phyloP scores from a whole-genome alignment of 2,888 invertebrate species.

The Agrotis puta region DNA sequence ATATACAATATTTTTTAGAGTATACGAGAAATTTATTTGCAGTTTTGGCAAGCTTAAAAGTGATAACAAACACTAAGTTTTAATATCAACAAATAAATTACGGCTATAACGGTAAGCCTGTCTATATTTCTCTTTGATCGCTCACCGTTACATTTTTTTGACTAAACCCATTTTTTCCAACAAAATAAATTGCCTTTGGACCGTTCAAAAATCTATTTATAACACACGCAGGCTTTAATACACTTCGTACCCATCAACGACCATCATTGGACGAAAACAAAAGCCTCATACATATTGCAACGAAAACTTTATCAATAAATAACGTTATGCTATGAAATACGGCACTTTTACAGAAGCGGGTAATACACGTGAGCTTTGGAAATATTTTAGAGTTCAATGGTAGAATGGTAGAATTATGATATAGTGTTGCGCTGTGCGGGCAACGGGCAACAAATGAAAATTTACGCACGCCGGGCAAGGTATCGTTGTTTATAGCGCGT shows the following conservation, averaged over 20 bases:
- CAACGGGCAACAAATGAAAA: conserved; percentile 76
- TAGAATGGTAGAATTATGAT: conserved; percentile 83
- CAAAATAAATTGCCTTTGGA: conserved; percentile 19
- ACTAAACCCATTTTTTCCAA: not conserved
- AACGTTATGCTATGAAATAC: conserved; percentile 67
- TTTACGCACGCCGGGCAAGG: conserved; percentile 75
- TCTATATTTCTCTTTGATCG: not conserved
- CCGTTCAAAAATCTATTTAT: conserved; percentile 34
- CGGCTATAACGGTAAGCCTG: not conserved
- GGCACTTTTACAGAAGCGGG: conserved; percentile 66
- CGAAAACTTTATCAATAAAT: conserved; percentile 73
- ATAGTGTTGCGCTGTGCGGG: conserved; percentile 72
- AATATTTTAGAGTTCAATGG: conserved; percentile 85
- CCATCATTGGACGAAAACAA: conserved; percentile 54
- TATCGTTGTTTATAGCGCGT: conserved; percentile 78
- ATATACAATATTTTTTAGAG: no score
- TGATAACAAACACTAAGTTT: no score
- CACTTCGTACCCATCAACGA: conserved; percentile 32
- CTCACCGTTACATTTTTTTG: conserved; percentile 1
- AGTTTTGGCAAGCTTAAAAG: not conserved
- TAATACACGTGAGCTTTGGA: conserved; percentile 71
- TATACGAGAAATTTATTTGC: not conserved
- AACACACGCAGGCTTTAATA: conserved; percentile 32
- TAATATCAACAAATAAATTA: not conserved
- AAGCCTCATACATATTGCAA: conserved; percentile 58